A percentile compares a stretch with the other conserved stretches of the same genome.
Evolutionary conservation across 2,113 vertebrate species (phyloP).

Genomic region (Syrrhaptes paradoxus): DNA sequence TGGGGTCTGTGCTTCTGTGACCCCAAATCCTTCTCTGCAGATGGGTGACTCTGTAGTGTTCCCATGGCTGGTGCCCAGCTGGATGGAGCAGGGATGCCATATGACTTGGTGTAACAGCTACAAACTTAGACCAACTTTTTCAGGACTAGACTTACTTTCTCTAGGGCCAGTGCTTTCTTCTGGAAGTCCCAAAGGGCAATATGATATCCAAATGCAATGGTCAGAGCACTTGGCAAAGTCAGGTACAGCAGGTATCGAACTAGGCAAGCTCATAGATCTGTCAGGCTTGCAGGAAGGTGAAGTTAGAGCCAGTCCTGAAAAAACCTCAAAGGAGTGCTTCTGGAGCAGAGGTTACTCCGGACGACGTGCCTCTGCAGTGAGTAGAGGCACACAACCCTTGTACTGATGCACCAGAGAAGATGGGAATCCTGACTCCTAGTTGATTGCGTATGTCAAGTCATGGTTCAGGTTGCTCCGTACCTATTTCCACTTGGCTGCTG

Average conservation of each 20-base stretch:
- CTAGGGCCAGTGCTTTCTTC: not conserved
- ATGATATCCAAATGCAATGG: not conserved
- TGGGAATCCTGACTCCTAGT: not conserved
- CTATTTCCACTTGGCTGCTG: not conserved
- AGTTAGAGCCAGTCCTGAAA: not conserved
- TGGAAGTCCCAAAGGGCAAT: not conserved
- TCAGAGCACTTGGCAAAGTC: not conserved
- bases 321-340: not conserved
- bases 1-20: not conserved
- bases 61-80: not conserved
- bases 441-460: not conserved
- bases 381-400: not conserved
- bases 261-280: not conserved
- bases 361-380: not conserved
- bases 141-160: not conserved
- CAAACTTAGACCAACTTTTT: not conserved
- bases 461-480: not conserved
- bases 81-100: not conserved
- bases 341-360: not conserved
- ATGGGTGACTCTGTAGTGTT: not conserved
- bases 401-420: not conserved
- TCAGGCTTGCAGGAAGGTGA: not conserved
- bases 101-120: not conserved
- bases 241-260: not conserved
- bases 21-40: not conserved